A percentile compares a stretch with the other conserved stretches of the same genome.
phyloP scores from a whole-genome alignment of 2,113 vertebrate genomes.

The Limnothrissa miodon region DNA sequence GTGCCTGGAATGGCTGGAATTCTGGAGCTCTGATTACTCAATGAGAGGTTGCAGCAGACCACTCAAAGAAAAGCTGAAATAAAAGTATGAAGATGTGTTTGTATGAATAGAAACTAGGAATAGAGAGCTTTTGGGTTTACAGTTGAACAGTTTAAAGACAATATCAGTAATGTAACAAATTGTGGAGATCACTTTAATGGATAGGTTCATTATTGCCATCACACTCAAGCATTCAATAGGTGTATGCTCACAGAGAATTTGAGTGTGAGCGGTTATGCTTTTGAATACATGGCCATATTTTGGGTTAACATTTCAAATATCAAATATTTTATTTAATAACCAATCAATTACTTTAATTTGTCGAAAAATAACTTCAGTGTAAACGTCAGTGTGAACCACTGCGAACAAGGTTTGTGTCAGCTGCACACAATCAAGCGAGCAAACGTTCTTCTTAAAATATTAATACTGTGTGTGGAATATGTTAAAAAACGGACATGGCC shows the following conservation, averaged over 20 bases:
- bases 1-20: constrained; percentile 62
- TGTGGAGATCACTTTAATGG: background rate
- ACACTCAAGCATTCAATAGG: too few relatives aligned
- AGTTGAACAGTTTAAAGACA: background rate
- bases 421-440: constrained; percentile 38
- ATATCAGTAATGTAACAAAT: background rate
- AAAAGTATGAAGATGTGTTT: background rate
- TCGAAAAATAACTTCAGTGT: background rate
- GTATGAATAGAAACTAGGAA: background rate
- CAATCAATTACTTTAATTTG: background rate
- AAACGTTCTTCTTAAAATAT: constrained; percentile 38
- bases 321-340: background rate
- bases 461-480: constrained; percentile 48
- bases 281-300: too few relatives aligned
- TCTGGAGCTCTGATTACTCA: constrained; percentile 72
- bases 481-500: constrained; percentile 84
- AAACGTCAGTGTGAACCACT: background rate
- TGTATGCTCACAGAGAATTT: too few relatives aligned
- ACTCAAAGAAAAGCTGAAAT: background rate
- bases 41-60: constrained; percentile 63
- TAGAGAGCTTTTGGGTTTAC: background rate
- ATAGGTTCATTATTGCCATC: too few relatives aligned
- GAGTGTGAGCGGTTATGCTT: too few relatives aligned
- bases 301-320: background rate
- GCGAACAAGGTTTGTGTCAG: background rate